These are phyloP conservation scores for Catharus fuscescens DNA, from an alignment of 2,113 vertebrate species.

Conservation along the genomic window DNA sequence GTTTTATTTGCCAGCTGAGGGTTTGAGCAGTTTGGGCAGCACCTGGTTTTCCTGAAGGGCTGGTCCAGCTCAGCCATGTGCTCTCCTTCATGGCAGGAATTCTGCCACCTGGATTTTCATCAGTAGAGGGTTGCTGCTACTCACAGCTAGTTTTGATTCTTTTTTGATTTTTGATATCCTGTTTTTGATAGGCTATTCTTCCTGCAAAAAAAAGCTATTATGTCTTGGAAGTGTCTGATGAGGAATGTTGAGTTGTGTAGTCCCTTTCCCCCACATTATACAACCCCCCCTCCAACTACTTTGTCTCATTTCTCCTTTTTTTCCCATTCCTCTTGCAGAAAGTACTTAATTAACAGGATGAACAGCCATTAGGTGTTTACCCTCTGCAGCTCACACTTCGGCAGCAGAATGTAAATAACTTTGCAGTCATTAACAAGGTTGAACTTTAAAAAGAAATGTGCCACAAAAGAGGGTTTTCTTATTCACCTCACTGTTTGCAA, in stretches of 20 bases:
- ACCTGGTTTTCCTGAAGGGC: not conserved
- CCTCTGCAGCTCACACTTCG: slow-evolving; percentile 34
- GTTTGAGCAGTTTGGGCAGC: not conserved
- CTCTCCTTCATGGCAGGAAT: not conserved
- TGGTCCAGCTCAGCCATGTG: not conserved
- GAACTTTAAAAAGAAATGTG: slow-evolving; percentile 52
- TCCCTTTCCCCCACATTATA: not conserved
- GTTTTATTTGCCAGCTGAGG: not conserved
- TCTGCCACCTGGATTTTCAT: not conserved
- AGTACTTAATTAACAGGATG: slow-evolving; percentile 36
- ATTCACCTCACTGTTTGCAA: not conserved
- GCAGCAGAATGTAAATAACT: slow-evolving; percentile 54
- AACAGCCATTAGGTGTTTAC: slow-evolving; percentile 54
- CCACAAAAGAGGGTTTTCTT: slow-evolving; percentile 36
- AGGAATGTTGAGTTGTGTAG: not conserved
- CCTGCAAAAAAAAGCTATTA: not conserved
- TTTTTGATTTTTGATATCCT: not conserved
- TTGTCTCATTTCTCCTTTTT: not conserved
- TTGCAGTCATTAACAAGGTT: slow-evolving; percentile 33
- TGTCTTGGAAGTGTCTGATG: not conserved
- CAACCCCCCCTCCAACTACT: not conserved
- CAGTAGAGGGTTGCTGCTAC: not conserved
- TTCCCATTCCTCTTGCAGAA: not conserved
- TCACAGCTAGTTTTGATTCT: not conserved
- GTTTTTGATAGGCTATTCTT: not conserved